Conservation (phyloP, 1,140 invertebrate genomes). For the Brachionus koreanus region DNA sequence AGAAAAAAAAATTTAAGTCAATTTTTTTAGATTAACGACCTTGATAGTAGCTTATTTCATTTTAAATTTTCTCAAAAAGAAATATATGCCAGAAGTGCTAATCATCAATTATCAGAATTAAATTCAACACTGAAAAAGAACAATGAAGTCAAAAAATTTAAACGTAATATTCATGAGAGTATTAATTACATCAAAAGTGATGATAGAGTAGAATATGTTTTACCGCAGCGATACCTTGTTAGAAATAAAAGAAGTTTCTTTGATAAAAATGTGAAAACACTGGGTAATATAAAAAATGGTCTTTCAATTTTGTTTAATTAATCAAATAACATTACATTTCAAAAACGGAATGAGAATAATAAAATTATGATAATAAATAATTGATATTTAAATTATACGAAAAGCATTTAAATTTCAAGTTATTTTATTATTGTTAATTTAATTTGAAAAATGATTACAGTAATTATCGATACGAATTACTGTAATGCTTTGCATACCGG, state of each 20-base stretch:
- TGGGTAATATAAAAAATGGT: neutral
- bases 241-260: neutral
- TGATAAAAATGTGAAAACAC: neutral
- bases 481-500: too few species aligned
- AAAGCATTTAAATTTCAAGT: too few species aligned
- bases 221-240: neutral
- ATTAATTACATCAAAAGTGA: neutral
- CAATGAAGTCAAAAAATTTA: neutral
- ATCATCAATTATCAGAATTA: neutral
- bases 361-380: too few species aligned
- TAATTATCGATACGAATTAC: too few species aligned
- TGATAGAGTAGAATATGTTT: slow-evolving; percentile 35
- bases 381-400: too few species aligned
- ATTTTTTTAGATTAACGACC: neutral
- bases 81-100: neutral
- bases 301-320: too few species aligned
- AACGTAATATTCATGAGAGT: slow-evolving; percentile 28
- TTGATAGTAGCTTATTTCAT: slow-evolving; percentile 30
- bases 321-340: too few species aligned
- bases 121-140: neutral
- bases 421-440: too few species aligned
- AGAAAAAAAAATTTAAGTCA: neutral
- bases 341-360: too few species aligned
- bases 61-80: neutral
- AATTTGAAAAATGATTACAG: too few species aligned